These are phyloP conservation scores for Typhlomys cinereus DNA, from an alignment of 2,113 vertebrate species.

Conservation along the genomic window DNA sequence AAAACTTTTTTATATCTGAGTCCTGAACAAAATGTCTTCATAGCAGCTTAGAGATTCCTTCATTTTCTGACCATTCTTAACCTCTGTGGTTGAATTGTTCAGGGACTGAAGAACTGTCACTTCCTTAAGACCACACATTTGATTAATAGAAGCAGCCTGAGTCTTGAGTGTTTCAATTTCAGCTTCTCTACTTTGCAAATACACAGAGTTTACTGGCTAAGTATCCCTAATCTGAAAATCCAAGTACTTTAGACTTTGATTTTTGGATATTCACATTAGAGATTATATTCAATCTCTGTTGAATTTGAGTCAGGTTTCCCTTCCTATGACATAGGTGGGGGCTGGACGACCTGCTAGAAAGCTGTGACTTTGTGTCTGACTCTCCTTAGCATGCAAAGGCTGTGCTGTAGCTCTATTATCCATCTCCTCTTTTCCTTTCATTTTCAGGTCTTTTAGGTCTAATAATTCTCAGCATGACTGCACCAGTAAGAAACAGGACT, in stretches of 20 bases:
- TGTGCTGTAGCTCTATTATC: background rate
- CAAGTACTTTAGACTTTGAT: background rate
- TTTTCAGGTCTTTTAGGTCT: conserved; percentile 9
- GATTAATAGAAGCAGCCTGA: background rate
- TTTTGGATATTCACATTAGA: background rate
- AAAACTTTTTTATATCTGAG: conserved; percentile 6
- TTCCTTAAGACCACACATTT: conserved; percentile 10
- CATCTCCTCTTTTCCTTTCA: background rate
- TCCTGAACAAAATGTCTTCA: background rate
- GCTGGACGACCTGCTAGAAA: background rate
- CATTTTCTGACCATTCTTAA: background rate
- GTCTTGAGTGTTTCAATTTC: background rate
- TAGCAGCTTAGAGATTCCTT: background rate
- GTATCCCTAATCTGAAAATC: background rate
- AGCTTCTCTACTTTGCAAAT: background rate
- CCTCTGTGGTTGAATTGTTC: background rate
- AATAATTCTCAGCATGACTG: rapidly evolving
- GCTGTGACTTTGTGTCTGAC: background rate
- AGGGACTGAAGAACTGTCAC: background rate
- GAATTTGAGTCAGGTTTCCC: background rate
- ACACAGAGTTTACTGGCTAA: background rate
- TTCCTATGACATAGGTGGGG: background rate
- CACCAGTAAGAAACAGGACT: conserved; percentile 66
- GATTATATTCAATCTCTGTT: background rate
- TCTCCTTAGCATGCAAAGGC: background rate